A percentile compares a stretch with the other conserved stretches of the same genome.
Conservation (phyloP, 2,797 vertebrate species). For the Tokudaia muenninki region DNA sequence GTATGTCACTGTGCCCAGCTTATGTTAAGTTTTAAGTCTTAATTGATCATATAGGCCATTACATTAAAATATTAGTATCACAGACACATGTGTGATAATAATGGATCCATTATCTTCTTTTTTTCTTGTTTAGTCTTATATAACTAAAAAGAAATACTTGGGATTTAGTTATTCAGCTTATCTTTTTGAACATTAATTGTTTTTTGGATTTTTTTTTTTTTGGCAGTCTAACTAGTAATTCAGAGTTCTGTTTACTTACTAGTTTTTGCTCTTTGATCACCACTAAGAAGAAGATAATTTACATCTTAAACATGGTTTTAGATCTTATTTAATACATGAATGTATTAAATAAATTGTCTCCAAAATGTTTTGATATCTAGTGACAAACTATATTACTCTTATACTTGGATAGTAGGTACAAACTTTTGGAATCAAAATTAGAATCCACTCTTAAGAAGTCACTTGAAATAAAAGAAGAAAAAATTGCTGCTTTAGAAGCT, state of each 20-base stretch:
- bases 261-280: conserved; percentile 20
- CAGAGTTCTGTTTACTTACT: neutral
- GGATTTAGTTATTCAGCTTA: neutral
- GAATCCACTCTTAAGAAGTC: conserved; percentile 98
- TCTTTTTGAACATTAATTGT: conserved; percentile 1
- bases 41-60: neutral
- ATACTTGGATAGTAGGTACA: conserved; percentile 91
- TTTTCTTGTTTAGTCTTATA: conserved; percentile 34
- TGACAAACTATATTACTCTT: conserved; percentile 66
- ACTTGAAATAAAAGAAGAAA: conserved; percentile 99
- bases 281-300: conserved; percentile 33
- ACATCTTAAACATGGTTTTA: neutral
- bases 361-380: conserved; percentile 61
- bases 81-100: neutral
- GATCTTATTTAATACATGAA: neutral
- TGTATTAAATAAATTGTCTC: conserved; percentile 56
- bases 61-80: conserved; percentile 32
- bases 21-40: neutral
- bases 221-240: neutral
- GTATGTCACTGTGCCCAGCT: neutral
- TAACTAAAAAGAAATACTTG: conserved; percentile 9
- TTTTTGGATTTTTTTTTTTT: neutral
- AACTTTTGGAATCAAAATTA: conserved; percentile 96
- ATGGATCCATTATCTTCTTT: neutral
- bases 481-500: conserved; percentile 98